Conservation (phyloP, 2,888 invertebrate species). For the Sesia bembeciformis region DNA sequence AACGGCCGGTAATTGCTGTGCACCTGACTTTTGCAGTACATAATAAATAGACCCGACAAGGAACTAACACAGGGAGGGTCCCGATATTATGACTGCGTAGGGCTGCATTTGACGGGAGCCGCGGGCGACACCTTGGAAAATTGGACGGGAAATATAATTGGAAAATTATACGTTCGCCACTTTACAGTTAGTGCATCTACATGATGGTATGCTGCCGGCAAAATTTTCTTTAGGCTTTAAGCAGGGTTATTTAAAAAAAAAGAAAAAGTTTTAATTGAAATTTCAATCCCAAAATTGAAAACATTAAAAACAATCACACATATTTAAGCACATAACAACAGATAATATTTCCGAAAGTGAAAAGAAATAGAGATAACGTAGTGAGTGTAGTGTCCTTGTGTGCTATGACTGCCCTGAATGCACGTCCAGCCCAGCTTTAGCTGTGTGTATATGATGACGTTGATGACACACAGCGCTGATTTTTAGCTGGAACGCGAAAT, state of each 20-base stretch:
- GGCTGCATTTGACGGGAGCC: slow-evolving; percentile 71
- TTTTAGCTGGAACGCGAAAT: too few relatives aligned
- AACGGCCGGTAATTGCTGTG: slow-evolving; percentile 23
- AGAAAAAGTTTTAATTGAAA: too few relatives aligned
- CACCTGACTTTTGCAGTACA: slow-evolving; percentile 35
- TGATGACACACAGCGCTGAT: too few relatives aligned
- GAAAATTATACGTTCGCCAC: slow-evolving; percentile 69
- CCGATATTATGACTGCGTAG: slow-evolving; percentile 27
- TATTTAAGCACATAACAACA: too few relatives aligned
- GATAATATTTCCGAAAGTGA: too few relatives aligned
- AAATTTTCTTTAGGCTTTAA: not conserved
- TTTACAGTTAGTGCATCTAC: slow-evolving; percentile 27
- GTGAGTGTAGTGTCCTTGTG: too few relatives aligned
- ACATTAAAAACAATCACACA: too few relatives aligned
- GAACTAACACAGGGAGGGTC: slow-evolving; percentile 10
- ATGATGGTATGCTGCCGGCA: not conserved
- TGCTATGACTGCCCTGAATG: too few relatives aligned
- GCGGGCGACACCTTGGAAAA: slow-evolving; percentile 72
- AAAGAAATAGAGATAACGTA: too few relatives aligned
- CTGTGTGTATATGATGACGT: too few relatives aligned
- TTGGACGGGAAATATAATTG: slow-evolving; percentile 74
- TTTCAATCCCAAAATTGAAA: too few relatives aligned
- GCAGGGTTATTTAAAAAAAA: not conserved
- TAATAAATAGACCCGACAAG: slow-evolving; percentile 24
- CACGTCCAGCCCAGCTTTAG: too few relatives aligned